These are phyloP conservation scores for Mythimna loreyi DNA, from an alignment of 2,888 invertebrate species.

Conservation along the genomic window DNA sequence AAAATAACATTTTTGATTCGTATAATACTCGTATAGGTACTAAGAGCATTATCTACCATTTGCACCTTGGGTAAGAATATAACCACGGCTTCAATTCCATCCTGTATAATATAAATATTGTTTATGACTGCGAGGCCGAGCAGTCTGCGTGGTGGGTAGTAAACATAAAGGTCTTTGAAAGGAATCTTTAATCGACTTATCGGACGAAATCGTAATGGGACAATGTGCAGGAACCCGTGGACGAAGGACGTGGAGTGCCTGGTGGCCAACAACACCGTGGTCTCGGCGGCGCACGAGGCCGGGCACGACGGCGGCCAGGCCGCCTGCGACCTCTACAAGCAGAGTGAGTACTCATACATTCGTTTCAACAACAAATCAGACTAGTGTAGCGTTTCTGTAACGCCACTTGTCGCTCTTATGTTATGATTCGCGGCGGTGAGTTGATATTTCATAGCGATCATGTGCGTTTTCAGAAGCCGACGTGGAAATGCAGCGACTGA, in stretches of 20 bases:
- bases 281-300: constrained; percentile 74
- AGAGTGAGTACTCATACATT: constrained; percentile 71
- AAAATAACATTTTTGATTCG: too few species aligned
- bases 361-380: neutral
- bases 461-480: constrained; percentile 85
- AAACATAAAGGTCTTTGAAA: neutral
- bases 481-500: constrained; percentile 92
- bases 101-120: too few species aligned
- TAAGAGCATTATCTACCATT: too few species aligned
- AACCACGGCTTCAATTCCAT: too few species aligned
- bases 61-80: too few species aligned
- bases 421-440: neutral
- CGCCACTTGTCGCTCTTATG: neutral
- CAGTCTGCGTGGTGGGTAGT: neutral
- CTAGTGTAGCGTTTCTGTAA: neutral
- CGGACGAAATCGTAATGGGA: constrained; percentile 21
- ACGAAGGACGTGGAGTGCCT: constrained; percentile 98
- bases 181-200: neutral
- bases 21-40: too few species aligned
- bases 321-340: constrained; percentile 72
- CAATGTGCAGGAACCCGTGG: constrained; percentile 94
- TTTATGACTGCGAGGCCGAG: neutral
- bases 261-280: constrained; percentile 96
- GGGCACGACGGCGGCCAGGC: constrained; percentile 57
- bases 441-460: neutral